A percentile compares a stretch with the other conserved stretches of the same genome.
phyloP scores from a whole-genome alignment of 2,797 vertebrate species.

The Ficedula albicollis region DNA sequence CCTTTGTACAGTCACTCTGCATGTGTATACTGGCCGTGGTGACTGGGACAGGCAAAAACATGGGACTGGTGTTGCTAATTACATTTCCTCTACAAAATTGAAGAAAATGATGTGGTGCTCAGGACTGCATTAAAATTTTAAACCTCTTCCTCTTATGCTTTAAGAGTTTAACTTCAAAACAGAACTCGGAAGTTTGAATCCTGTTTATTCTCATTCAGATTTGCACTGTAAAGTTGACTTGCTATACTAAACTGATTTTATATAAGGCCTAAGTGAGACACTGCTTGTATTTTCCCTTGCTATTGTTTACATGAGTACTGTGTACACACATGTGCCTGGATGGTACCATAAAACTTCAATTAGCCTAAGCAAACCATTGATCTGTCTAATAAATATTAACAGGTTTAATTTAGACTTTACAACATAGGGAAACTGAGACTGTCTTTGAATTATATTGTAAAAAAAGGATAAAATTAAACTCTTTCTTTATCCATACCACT shows the following conservation, averaged over 20 bases:
- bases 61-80: background rate
- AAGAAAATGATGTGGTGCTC: constrained; percentile 17
- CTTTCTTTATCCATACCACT: constrained; percentile 58
- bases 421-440: constrained; percentile 49
- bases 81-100: background rate
- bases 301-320: constrained; percentile 62
- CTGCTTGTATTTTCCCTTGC: constrained; percentile 63
- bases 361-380: constrained; percentile 48
- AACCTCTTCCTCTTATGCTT: constrained; percentile 44
- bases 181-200: constrained; percentile 21
- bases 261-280: constrained; percentile 41
- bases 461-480: constrained; percentile 64
- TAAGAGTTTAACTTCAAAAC: constrained; percentile 32
- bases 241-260: constrained; percentile 31
- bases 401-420: constrained; percentile 39
- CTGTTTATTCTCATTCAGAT: constrained; percentile 54
- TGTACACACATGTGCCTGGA: constrained; percentile 62
- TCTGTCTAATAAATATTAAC: constrained; percentile 64
- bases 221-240: constrained; percentile 58
- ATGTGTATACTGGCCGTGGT: background rate
- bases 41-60: background rate
- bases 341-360: constrained; percentile 46
- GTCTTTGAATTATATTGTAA: constrained; percentile 62
- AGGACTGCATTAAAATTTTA: constrained; percentile 39
- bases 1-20: background rate